A percentile compares a stretch with the other conserved stretches of the same genome.
Conservation (phyloP, 2,113 vertebrate genomes). For the Alexandromys fortis region DNA sequence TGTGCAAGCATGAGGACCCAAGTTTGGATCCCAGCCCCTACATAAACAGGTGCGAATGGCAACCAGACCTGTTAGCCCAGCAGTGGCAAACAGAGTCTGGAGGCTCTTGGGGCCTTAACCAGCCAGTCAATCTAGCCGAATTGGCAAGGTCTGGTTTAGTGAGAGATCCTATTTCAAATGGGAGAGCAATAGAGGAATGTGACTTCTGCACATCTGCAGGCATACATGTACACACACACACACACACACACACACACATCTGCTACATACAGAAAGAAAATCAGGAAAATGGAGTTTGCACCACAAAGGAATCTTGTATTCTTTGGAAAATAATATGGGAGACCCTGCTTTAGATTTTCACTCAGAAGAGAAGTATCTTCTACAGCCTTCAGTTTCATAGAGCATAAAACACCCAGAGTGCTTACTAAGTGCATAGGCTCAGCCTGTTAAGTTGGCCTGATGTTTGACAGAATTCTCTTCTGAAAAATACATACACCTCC, state of each 20-base stretch:
- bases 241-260: not conserved
- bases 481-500: not conserved
- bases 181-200: not conserved
- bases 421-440: not conserved
- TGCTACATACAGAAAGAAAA: not conserved
- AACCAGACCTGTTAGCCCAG: not conserved
- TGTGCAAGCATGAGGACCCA: not conserved
- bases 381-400: not conserved
- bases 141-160: not conserved
- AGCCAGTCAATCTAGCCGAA: not conserved
- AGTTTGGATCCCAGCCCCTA: not conserved
- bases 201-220: not conserved
- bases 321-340: not conserved
- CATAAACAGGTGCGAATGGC: not conserved
- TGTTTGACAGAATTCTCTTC: not conserved
- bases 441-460: not conserved
- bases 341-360: slow-evolving; percentile 17
- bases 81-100: not conserved
- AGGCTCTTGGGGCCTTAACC: not conserved
- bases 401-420: not conserved
- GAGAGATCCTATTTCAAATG: not conserved
- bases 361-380: not conserved
- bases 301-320: not conserved
- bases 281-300: not conserved
- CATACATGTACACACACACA: not conserved